A percentile compares a stretch with the other conserved stretches of the same genome.
Conservation (phyloP, 2,797 vertebrate genomes). For the Sardinella longiceps region DNA sequence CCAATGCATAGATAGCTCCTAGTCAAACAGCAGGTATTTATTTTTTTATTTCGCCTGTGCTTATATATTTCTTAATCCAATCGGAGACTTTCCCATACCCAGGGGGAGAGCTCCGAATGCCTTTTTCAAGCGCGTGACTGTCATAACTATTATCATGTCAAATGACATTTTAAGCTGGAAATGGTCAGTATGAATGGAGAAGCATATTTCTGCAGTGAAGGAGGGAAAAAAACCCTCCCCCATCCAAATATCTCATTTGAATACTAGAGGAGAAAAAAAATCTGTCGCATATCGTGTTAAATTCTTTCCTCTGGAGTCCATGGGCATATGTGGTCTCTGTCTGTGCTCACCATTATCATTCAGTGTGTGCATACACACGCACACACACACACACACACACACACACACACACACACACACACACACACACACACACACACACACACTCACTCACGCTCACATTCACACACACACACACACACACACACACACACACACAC, state of each 20-base stretch:
- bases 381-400: neutral
- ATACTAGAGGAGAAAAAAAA: neutral
- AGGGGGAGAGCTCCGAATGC: conserved; percentile 37
- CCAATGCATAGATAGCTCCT: conserved; percentile 2
- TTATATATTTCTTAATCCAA: conserved; percentile 16
- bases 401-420: neutral
- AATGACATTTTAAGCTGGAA: conserved; percentile 34
- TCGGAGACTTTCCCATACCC: neutral
- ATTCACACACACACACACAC: neutral
- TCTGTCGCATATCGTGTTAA: conserved; percentile 18
- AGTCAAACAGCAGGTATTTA: conserved; percentile 7
- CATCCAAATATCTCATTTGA: conserved; percentile 27
- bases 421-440: neutral
- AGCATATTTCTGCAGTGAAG: neutral
- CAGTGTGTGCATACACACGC: neutral
- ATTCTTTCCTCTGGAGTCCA: neutral
- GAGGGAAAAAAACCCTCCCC: neutral
- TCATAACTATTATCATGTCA: conserved; percentile 36
- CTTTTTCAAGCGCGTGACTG: conserved; percentile 32
- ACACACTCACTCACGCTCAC: too few species aligned
- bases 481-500: neutral
- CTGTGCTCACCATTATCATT: neutral
- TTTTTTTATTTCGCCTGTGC: neutral
- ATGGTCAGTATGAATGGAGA: conserved; percentile 24
- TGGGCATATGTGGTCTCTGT: neutral